Base-by-base conservation (phyloP, 2,797 vertebrate species). In the Pogonophryne albipinna region DNA sequence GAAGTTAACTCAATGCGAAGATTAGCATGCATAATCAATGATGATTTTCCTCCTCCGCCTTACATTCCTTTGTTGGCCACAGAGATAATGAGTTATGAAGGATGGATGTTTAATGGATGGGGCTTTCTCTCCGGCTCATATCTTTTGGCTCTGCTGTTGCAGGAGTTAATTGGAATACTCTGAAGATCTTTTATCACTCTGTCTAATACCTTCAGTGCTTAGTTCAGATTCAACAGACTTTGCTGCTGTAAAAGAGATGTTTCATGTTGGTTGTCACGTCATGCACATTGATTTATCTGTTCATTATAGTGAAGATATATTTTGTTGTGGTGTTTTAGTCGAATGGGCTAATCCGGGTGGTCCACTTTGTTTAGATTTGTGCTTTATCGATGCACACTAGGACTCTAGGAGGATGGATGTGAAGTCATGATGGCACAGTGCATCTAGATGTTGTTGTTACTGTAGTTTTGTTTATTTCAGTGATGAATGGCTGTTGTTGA, bases 121-220 rank as follows among this genome's bases (percentile, higher is more conserved):
- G 74, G 66, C 75, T 82, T 74, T 83, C 58, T 82, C 76, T 77
- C 82, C 64, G 17, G 42, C 51, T 84, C 46, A 74, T 70, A 56
- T 79, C 77, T 70, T 74, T 79, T 74, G 51, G 73, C 58, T 89
- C 66, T 76, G 80, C 75, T 90, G 44, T 85, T 84, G 60, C 67
- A 51, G 58, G 62, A 85, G 74, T 79, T 90, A 86, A 93, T 88
- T 91, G 87, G 61, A 91, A 87, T 74, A 85, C 78, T 87, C 71
- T 74, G 60, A 85, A 81, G 75, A 80, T 89, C 66, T 71, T 92
- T 87, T 84, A 86, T 92, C 87, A 80, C 71, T 78, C 42, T 64
- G 71, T 19, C 46, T 65, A 75, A 70, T 78, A 68, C 72, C 83
- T 79, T 85, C 61, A 55, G 60, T 58, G 59, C 53, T 76, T 78